Evolutionary conservation across 2,797 vertebrate genomes (phyloP).

Genomic region (Aeoliscus strigatus): DNA sequence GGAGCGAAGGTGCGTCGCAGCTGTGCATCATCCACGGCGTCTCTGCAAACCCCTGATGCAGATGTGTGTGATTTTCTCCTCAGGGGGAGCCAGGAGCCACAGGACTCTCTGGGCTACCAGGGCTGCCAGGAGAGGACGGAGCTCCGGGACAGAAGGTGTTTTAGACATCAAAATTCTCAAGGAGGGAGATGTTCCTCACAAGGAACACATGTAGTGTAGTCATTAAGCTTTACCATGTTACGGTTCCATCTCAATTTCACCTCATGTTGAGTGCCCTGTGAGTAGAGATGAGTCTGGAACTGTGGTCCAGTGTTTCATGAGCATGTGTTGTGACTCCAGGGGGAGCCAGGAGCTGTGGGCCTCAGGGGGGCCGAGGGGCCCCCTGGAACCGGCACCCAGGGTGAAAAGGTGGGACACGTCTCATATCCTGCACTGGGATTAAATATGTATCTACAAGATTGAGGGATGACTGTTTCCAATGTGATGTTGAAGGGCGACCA

Average conservation of each 20-base stretch:
- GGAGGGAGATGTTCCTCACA: too few relatives aligned
- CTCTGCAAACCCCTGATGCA: neutral
- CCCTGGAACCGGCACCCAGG: conserved; percentile 82
- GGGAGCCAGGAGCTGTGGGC: conserved; percentile 82
- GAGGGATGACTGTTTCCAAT: conserved; percentile 1
- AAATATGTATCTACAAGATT: too few relatives aligned
- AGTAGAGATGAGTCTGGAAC: too few relatives aligned
- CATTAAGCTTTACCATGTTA: too few relatives aligned
- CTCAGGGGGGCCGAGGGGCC: conserved; percentile 81
- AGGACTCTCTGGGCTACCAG: conserved; percentile 83
- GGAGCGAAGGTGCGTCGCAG: conserved; percentile 79
- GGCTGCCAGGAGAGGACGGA: conserved; percentile 89
- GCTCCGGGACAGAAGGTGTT: conserved; percentile 90
- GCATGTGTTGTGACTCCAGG: too few relatives aligned
- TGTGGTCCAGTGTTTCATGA: too few relatives aligned
- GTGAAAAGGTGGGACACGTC: conserved; percentile 74
- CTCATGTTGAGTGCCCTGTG: too few relatives aligned
- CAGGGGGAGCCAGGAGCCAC: conserved; percentile 84
- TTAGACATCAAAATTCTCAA: too few relatives aligned
- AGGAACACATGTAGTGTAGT: too few relatives aligned
- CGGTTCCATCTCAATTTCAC: conserved; percentile 1
- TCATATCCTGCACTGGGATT: too few relatives aligned
- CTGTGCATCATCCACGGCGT: too few relatives aligned
- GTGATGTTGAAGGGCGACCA: conserved; percentile 81
- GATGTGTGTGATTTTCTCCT: conserved; percentile 3